Evolutionary conservation across 2,888 invertebrate species (phyloP), one percentile per base, ranked within the genome.

Genomic region (Nebria brevicollis): DNA sequence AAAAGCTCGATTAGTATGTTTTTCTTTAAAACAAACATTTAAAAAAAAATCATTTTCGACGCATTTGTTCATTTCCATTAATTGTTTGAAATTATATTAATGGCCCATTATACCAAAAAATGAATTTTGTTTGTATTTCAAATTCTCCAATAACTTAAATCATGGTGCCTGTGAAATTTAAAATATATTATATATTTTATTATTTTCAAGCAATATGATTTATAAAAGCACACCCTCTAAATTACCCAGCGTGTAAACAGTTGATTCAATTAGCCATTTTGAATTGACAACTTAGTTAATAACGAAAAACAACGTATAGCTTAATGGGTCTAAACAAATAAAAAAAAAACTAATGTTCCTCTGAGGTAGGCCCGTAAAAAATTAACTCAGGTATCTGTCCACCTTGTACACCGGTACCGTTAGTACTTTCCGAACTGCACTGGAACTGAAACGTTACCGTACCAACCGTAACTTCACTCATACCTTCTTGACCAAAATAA

Each of bases 301-400:
- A 54, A 54, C 54, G n/a, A 54, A 68, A 68, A 15, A 78, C 41
- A 13, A 20, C 11, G 7, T 7, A 54, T 4, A 5, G 20, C 26
- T 15, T 26, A 68, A 54, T 54, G 13, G 34, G 34, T 5, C 34
- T 34, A 54, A 54, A 11, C 1, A 54, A 68, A 11, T 34, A 72
- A 34, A 20, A 72, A 34, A 20, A 20, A 54, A 66, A 78, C 84
- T 85, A 87, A 83, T 87, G 87, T 82, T 88, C 88, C 25, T 88
- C 88, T 81, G 93, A 91, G 65, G 94, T 93, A 25, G 97, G 96
- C 65, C 97, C 97, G 87, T 98, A 98, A 89, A 98, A 98, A 86
- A 98, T 97, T 82, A 98, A 92, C 90, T 98, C 98, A 2, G 98
- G 98, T 87, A 98, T 98, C 90, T 98, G 98, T 68, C 98, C 98